phyloP scores from a whole-genome alignment of 2,888 invertebrate genomes.

The Aleiodes alternator region DNA sequence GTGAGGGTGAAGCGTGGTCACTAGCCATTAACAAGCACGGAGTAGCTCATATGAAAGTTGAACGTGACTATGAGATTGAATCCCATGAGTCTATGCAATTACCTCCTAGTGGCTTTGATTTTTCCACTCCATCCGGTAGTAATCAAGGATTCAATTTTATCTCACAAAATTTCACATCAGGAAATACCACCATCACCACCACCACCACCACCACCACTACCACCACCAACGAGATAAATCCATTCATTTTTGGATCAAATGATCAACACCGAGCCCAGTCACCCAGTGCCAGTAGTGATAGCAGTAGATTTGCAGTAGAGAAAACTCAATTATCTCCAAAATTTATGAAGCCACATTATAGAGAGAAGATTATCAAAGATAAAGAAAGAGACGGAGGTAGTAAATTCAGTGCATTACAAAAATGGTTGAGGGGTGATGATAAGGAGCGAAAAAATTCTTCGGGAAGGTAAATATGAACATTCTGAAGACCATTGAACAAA shows the following conservation, averaged over 20 bases:
- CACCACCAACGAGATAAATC: slow-evolving; percentile 63
- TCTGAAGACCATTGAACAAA: no score
- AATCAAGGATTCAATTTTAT: slow-evolving; percentile 69
- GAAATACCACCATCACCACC: slow-evolving; percentile 35
- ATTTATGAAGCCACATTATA: slow-evolving; percentile 66
- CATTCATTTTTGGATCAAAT: slow-evolving; percentile 75
- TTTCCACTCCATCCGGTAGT: slow-evolving; percentile 73
- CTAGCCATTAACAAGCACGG: slow-evolving; percentile 81
- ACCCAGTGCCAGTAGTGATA: slow-evolving; percentile 68
- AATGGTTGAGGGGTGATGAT: slow-evolving; percentile 79
- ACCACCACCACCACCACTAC: no score
- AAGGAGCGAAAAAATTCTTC: slow-evolving; percentile 71
- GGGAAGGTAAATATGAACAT: slow-evolving; percentile 64
- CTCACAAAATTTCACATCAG: slow-evolving; percentile 63
- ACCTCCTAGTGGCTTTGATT: slow-evolving; percentile 78
- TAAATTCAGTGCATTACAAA: slow-evolving; percentile 77
- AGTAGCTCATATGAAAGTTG: slow-evolving; percentile 80
- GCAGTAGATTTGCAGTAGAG: slow-evolving; percentile 58
- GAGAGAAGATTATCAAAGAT: slow-evolving; percentile 66
- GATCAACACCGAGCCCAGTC: slow-evolving; percentile 64
- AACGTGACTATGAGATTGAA: slow-evolving; percentile 74
- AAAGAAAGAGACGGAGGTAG: slow-evolving; percentile 67
- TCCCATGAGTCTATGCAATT: slow-evolving; percentile 60
- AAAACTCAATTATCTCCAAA: slow-evolving; percentile 68
- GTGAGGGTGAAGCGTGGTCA: slow-evolving; percentile 85